A percentile compares a stretch with the other conserved stretches of the same genome.
Conservation (phyloP, 2,797 vertebrate species). For the Acrossocheilus fasciatus region DNA sequence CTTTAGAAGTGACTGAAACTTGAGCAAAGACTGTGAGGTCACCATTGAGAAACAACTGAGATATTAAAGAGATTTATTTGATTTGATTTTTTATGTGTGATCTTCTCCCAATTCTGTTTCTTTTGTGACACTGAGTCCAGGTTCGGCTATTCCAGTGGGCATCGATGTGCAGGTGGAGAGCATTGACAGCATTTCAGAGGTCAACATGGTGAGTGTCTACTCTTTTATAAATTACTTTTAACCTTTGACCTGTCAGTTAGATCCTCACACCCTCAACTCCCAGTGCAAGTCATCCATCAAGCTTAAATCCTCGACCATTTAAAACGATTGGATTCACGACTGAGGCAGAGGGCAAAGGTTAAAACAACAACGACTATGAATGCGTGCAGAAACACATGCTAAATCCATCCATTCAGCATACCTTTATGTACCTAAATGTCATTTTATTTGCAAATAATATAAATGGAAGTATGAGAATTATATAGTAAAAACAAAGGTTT, state of each 20-base stretch:
- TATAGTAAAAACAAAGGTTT: background rate
- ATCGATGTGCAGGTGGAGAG: slow-evolving; percentile 93
- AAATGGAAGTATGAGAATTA: background rate
- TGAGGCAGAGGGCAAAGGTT: slow-evolving; percentile 13
- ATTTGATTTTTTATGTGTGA: background rate
- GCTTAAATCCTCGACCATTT: slow-evolving; percentile 16
- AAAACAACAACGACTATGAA: slow-evolving; percentile 22
- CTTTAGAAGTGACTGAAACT: background rate
- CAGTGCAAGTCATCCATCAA: slow-evolving; percentile 1
- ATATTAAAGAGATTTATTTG: background rate
- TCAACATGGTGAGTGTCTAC: slow-evolving; percentile 86
- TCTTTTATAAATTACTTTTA: slow-evolving; percentile 14
- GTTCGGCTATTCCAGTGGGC: slow-evolving; percentile 88
- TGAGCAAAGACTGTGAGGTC: background rate
- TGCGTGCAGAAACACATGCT: background rate
- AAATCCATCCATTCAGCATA: background rate
- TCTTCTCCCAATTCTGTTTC: background rate
- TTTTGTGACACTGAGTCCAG: slow-evolving; percentile 67
- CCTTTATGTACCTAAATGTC: background rate
- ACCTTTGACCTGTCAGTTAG: slow-evolving; percentile 14
- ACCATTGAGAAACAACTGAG: background rate
- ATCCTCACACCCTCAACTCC: background rate
- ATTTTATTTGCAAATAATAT: background rate
- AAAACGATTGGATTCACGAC: slow-evolving; percentile 24
- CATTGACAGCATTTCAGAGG: slow-evolving; percentile 94